These are phyloP conservation scores for Acanthornis magna DNA, from an alignment of 2,797 vertebrate species.

Conservation along the genomic window DNA sequence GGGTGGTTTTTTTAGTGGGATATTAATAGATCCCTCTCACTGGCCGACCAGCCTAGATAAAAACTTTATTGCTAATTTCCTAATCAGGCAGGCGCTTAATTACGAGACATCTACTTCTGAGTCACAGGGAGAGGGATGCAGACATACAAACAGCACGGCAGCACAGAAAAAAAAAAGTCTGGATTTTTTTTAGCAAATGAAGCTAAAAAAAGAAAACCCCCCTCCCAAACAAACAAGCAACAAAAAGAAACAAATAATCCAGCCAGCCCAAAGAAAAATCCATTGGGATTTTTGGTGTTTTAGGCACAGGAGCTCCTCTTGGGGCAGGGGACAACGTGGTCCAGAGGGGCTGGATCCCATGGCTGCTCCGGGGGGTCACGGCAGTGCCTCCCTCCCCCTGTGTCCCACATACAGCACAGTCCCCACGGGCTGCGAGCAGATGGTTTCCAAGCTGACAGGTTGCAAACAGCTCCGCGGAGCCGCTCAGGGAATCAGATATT, in stretches of 20 bases:
- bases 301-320: background rate
- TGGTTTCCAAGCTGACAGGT: conserved; percentile 55
- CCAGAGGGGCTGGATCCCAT: background rate
- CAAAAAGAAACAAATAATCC: background rate
- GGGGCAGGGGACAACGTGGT: background rate
- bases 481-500: background rate
- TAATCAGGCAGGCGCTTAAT: conserved; percentile 23
- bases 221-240: background rate
- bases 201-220: background rate
- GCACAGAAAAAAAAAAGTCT: background rate
- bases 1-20: background rate
- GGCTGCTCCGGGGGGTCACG: accelerated
- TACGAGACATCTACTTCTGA: background rate
- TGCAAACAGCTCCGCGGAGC: conserved; percentile 24
- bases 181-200: background rate
- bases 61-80: conserved; percentile 33
- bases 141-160: background rate
- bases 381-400: background rate
- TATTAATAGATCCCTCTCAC: conserved; percentile 46
- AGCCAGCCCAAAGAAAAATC: background rate
- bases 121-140: background rate
- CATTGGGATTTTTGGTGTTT: background rate
- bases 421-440: background rate
- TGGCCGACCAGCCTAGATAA: background rate
- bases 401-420: background rate